Evolutionary conservation across 2,888 invertebrate genomes (phyloP).

Genomic region (Imbricaverruca yamaguchii): DNA sequence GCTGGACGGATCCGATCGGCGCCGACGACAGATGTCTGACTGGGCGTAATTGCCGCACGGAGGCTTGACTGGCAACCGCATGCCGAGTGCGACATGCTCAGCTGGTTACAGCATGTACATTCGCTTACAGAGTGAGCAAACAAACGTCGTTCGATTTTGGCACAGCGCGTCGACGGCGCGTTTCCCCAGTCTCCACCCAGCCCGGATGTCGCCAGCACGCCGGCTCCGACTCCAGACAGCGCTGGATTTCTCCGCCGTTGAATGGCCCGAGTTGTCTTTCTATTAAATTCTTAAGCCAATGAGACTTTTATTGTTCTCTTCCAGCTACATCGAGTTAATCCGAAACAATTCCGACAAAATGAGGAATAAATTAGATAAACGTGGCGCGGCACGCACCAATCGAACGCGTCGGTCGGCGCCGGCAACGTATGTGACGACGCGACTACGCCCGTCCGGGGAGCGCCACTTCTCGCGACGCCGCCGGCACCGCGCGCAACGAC

Average conservation of each 20-base stretch:
- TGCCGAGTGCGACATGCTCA: too few species aligned
- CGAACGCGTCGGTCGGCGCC: background rate
- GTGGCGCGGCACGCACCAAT: background rate
- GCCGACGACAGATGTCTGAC: too few species aligned
- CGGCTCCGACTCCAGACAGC: background rate
- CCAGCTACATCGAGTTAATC: conserved; percentile 11
- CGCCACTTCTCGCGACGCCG: too few species aligned
- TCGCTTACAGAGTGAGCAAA: too few species aligned
- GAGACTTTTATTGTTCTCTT: conserved; percentile 4
- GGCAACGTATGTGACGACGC: background rate
- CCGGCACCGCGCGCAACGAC: too few species aligned
- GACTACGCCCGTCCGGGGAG: too few species aligned
- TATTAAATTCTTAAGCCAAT: conserved; percentile 16
- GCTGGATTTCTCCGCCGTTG: background rate
- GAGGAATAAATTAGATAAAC: conserved; percentile 17
- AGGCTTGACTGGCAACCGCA: too few species aligned
- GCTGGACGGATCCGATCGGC: too few species aligned
- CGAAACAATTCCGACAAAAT: conserved; percentile 15
- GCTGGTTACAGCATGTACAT: too few species aligned
- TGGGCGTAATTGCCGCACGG: too few species aligned
- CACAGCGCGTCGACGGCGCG: background rate
- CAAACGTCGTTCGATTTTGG: background rate
- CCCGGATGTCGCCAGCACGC: background rate
- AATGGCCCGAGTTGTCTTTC: conserved; percentile 17
- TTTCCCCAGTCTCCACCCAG: background rate